Conservation (phyloP, 2,113 vertebrate genomes). For the Todiramphus saurophagus region DNA sequence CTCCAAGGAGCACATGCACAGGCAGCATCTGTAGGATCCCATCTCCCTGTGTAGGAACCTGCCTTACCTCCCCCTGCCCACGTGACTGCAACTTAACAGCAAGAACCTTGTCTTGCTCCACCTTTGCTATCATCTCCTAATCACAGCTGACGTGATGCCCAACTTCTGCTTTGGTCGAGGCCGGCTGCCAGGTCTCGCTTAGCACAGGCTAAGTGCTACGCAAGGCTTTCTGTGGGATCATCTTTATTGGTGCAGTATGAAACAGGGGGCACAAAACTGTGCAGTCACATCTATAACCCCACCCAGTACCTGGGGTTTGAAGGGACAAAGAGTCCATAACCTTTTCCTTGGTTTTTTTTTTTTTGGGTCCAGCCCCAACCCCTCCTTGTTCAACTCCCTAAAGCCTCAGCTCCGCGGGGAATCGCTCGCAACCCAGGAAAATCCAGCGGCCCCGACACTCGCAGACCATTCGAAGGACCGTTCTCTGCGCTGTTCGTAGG, state of each 20-base stretch:
- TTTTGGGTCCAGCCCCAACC: not conserved
- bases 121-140: not conserved
- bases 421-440: slow-evolving; percentile 42
- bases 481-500: not conserved
- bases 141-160: not conserved
- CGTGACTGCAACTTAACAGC: not conserved
- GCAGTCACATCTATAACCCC: rapidly evolving
- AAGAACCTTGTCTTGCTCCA: not conserved
- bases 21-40: not conserved
- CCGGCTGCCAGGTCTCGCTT: not conserved
- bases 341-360: not conserved
- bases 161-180: not conserved
- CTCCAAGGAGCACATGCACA: not conserved
- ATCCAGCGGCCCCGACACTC: not conserved
- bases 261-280: not conserved
- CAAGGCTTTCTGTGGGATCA: not conserved
- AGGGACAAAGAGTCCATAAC: not conserved
- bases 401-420: rapidly evolving
- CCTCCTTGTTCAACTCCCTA: not conserved
- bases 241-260: rapidly evolving
- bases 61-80: not conserved
- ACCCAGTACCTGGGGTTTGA: not conserved
- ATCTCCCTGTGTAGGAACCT: rapidly evolving
- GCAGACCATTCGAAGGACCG: not conserved
- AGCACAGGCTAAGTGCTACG: not conserved